Evolutionary conservation across 2,113 vertebrate species (phyloP), one percentile per base, ranked within the genome.

Genomic region (Cololabis saira): DNA sequence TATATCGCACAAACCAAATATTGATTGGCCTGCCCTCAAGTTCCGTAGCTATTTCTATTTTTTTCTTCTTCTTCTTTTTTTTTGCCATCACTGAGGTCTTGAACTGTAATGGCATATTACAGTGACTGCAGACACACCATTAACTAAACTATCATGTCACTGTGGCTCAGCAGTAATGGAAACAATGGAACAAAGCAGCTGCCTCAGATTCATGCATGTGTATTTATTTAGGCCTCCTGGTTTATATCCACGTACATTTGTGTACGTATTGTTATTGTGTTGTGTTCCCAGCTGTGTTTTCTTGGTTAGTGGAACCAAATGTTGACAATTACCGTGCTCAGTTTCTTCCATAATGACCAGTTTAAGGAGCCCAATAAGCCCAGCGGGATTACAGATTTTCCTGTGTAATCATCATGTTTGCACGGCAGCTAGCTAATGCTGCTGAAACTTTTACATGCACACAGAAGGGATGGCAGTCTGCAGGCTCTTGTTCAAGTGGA

Each of bases 351-450:
- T 80, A 78, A 82, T 71, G 77, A 66, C 70, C 74, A 76, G 62
- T 82, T 76, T 80, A 82, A 81, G 67, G 66, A 86, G 65, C 76
- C 65, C 67, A 78, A 84, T 81, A 78, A 80, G 16, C 18, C 69
- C 67, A 56, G 43, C 54, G 57, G 83, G 80, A 91, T 89, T 80
- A 81, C 27, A 76, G 60, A 79, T 85, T 71, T 66, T 55, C 19
- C 67, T 45, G 52, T 71, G 73, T 70, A 76, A 77, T 84, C 74
- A 74, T 78, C 45, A 33, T 49, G 60, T 66, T 65, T 81, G 18
- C 74, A 56, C 71, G 73, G 61, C 61, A 71, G 67, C 63, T 37
- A 68, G 71, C 64, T 61, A 62, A 49, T n/a, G n/a, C n/a, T 60
- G 19, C 73, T 85, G 55, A 86, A 74, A 73, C 18, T 54, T 71